A percentile compares a stretch with the other conserved stretches of the same genome.
Evolutionary conservation across 2,797 vertebrate species (phyloP).

Genomic region (Tympanoctomys barrerae): DNA sequence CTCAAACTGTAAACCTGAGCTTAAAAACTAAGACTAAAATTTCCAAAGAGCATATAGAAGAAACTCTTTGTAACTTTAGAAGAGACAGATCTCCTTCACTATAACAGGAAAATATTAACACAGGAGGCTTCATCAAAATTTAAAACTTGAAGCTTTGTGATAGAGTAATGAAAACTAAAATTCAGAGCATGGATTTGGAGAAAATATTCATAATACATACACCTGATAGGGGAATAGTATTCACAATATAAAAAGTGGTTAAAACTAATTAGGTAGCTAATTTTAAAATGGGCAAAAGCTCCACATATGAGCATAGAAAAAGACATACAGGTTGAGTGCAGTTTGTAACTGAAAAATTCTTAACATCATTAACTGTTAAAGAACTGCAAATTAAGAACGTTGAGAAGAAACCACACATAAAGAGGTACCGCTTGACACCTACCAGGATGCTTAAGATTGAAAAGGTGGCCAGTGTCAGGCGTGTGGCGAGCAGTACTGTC

Average conservation of each 20-base stretch:
- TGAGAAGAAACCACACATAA: neutral
- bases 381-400: neutral
- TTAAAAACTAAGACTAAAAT: neutral
- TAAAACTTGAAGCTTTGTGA: constrained; percentile 8
- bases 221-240: neutral
- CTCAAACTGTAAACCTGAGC: neutral
- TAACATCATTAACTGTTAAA: neutral
- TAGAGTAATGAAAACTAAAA: neutral
- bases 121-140: neutral
- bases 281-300: constrained; percentile 33
- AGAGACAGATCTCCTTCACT: neutral
- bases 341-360: neutral
- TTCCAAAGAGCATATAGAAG: constrained; percentile 43
- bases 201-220: neutral
- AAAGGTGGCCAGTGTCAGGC: neutral
- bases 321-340: neutral
- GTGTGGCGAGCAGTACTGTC: neutral
- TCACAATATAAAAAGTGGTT: neutral
- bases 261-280: neutral
- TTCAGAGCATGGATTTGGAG: neutral
- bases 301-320: neutral
- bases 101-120: constrained; percentile 1
- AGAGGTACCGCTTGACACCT: neutral
- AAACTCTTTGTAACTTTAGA: constrained; percentile 22
- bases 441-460: neutral